Conservation (phyloP, 2,113 vertebrate species). For the Gobius niger region DNA sequence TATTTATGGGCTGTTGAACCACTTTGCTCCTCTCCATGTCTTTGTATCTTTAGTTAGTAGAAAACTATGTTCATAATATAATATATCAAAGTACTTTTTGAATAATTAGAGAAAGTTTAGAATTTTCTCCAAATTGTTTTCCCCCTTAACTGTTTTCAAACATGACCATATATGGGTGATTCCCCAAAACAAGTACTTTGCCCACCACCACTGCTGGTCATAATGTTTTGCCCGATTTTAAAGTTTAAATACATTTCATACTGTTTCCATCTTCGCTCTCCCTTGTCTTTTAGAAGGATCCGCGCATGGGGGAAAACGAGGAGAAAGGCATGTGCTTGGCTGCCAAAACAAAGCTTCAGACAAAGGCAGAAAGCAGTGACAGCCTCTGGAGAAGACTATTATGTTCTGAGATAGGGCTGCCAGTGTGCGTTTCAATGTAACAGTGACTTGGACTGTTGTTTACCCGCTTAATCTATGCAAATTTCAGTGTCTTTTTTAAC, state of each 20-base stretch:
- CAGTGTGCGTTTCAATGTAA: constrained; percentile 24
- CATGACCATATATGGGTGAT: too few relatives aligned
- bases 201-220: background rate
- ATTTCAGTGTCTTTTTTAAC: constrained; percentile 3
- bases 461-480: constrained; percentile 1
- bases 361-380: constrained; percentile 69
- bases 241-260: constrained; percentile 42
- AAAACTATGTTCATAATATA: too few relatives aligned
- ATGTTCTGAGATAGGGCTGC: constrained; percentile 41
- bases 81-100: too few relatives aligned
- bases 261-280: constrained; percentile 53
- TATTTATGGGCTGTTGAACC: too few relatives aligned
- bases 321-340: constrained; percentile 59
- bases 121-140: too few relatives aligned
- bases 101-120: too few relatives aligned
- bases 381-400: constrained; percentile 57
- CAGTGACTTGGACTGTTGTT: constrained; percentile 3
- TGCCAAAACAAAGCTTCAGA: constrained; percentile 66
- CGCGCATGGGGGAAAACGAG: constrained; percentile 36
- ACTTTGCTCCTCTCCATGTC: too few relatives aligned
- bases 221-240: background rate
- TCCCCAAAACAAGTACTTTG: background rate
- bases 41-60: too few relatives aligned
- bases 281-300: constrained; percentile 45
- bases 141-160: too few relatives aligned